A percentile compares a stretch with the other conserved stretches of the same genome.
Conservation (phyloP, 2,888 invertebrate species). For the Alitta virens region DNA sequence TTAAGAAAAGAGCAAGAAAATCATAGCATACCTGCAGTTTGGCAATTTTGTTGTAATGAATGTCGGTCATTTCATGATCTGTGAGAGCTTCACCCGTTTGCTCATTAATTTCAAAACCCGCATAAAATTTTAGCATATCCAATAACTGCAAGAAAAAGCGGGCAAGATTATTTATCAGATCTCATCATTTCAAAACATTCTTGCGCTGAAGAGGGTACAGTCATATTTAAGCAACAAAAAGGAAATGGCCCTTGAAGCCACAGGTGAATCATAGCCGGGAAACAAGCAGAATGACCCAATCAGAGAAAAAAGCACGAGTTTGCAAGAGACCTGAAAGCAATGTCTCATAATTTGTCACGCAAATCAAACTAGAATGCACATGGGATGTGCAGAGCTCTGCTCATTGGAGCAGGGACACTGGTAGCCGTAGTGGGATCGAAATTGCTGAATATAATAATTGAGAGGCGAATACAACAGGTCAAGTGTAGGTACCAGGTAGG, state of each 20-base stretch:
- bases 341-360: background rate
- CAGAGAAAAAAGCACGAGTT: too few species aligned
- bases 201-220: background rate
- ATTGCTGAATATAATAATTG: too few species aligned
- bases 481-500: too few species aligned
- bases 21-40: slow-evolving; percentile 66
- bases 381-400: too few species aligned
- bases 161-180: too few species aligned
- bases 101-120: slow-evolving; percentile 96
- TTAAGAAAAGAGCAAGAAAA: too few species aligned
- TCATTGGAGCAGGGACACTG: too few species aligned
- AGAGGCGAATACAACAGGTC: too few species aligned
- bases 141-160: slow-evolving; percentile 73
- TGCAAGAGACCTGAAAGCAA: background rate
- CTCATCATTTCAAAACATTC: background rate
- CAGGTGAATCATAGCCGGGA: too few species aligned
- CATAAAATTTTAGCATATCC: slow-evolving; percentile 94
- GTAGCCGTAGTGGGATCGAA: too few species aligned
- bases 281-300: too few species aligned
- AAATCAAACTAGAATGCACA: too few species aligned
- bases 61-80: slow-evolving; percentile 88
- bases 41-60: slow-evolving; percentile 90
- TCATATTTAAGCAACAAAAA: background rate
- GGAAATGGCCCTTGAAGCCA: background rate
- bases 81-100: slow-evolving; percentile 90